Percentiles rank a stretch among this genome's conserved stretches.
phyloP scores from a whole-genome alignment of 2,888 invertebrate genomes.

The Ochropleura leucogaster region DNA sequence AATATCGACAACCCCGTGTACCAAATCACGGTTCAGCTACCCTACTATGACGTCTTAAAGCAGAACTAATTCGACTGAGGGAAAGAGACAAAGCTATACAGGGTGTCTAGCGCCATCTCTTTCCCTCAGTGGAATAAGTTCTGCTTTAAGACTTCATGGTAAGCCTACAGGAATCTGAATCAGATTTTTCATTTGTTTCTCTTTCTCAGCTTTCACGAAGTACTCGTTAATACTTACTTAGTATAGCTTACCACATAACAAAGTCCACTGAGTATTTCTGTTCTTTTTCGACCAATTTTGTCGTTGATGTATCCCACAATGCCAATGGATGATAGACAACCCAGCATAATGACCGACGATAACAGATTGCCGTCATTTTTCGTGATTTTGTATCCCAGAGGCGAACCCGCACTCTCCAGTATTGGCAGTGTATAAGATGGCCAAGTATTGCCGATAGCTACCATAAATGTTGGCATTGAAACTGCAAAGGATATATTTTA shows the following conservation, averaged over 20 bases:
- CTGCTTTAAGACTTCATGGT: too few relatives aligned
- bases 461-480: conserved; percentile 54
- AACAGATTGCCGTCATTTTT: conserved; percentile 66
- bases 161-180: too few relatives aligned
- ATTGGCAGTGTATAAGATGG: conserved; percentile 68
- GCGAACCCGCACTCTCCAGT: conserved; percentile 65
- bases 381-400: conserved; percentile 65
- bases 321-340: conserved; percentile 60
- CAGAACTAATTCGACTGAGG: too few relatives aligned
- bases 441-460: conserved; percentile 66
- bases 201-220: too few relatives aligned
- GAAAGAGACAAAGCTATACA: too few relatives aligned
- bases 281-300: conserved; percentile 69
- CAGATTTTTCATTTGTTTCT: too few relatives aligned
- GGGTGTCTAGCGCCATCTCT: too few relatives aligned
- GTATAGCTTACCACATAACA: conserved; percentile 62
- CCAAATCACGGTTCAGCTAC: too few relatives aligned
- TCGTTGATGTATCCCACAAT: conserved; percentile 65
- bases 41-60: too few relatives aligned
- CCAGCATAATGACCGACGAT: conserved; percentile 70
- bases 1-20: too few relatives aligned
- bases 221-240: too few relatives aligned
- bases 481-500: conserved; percentile 59
- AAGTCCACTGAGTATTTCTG: conserved; percentile 64
- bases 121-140: too few relatives aligned